Evolutionary conservation across 2,113 vertebrate genomes (phyloP), one percentile per base, ranked within the genome.

Genomic region (Erythrocercus mccallii): DNA sequence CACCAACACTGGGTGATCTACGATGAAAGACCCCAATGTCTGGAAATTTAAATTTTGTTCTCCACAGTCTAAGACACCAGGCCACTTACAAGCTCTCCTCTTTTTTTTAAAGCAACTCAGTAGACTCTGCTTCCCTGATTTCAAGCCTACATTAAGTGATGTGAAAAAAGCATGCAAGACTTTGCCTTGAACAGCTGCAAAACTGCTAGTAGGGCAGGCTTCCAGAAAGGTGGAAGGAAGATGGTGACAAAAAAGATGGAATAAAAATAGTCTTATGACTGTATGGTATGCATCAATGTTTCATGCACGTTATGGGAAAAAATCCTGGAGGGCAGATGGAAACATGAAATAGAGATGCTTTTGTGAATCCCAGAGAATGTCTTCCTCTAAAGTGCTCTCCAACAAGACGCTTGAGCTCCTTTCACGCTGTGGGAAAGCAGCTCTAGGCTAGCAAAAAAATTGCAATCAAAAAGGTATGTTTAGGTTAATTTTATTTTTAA

Each of bases 181-280:
- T 60, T 64, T 20, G 60, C 72, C 88, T 86, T 40, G 40, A 95
- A 77, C 60, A 96, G 80, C 79, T 93, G 90, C 79, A 90, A 90
- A 35, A 71, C 64, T 91, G 71, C 47, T 81, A 96, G 64, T 8
- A 44, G 40, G n/a, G 60, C 85, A 91, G 37, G 44, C 64, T 92
- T 92, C 88, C 90, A 92, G 93, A 92, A 96, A 94, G 93, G 92
- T 95, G 69, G 69, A 95, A 94, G 60, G 76, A 95, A 96, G 88
- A 90, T 51, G 86, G 65, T 61, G 90, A 88, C 80, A 86, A 96
- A 92, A 91, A 86, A 76, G 40, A 80, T 21, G 24, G 93, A 90
- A 92, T 57, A 95, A 96, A 96, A 92, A 81, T 72, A 92, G 81
- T 74, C 81, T 86, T 84, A 30, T 47, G 58, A 86, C 80, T 90